phyloP scores from a whole-genome alignment of 2,113 vertebrate species.

The Cichladusa arquata region DNA sequence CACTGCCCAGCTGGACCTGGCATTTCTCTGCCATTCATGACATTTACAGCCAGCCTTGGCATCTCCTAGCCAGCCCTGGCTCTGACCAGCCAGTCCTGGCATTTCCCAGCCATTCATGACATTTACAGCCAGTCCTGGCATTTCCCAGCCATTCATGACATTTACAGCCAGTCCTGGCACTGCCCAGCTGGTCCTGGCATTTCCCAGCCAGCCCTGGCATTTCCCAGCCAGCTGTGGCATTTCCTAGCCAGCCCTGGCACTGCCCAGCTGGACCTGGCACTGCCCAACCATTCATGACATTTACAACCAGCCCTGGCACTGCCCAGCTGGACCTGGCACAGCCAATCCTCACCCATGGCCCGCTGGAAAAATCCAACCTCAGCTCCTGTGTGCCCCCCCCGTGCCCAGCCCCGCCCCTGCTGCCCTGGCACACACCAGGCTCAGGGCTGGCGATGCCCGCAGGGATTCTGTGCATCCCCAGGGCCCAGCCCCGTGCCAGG shows the following conservation, averaged over 20 bases:
- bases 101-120: not conserved
- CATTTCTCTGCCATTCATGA: too few species aligned
- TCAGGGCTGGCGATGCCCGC: not conserved
- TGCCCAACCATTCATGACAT: not conserved
- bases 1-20: not conserved
- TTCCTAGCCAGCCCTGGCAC: not conserved
- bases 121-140: too few species aligned
- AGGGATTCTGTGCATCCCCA: not conserved
- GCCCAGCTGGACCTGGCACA: not conserved
- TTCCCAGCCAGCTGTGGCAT: rapidly evolving
- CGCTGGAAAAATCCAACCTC: not conserved
- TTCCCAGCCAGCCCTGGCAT: not conserved
- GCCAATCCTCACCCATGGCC: not conserved
- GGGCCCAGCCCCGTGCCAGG: not conserved
- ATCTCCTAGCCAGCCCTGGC: rapidly evolving
- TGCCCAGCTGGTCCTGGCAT: too few species aligned
- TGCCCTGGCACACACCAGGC: rapidly evolving
- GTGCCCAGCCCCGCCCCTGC: not conserved
- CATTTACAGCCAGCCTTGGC: not conserved
- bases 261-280: too few species aligned
- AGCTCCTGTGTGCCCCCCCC: not conserved
- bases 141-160: rapidly evolving
- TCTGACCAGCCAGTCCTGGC: rapidly evolving
- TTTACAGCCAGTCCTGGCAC: not conserved
- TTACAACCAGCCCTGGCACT: not conserved